Base-by-base conservation (phyloP, 1,140 invertebrate species). In the Sweltsa coloradensis region DNA sequence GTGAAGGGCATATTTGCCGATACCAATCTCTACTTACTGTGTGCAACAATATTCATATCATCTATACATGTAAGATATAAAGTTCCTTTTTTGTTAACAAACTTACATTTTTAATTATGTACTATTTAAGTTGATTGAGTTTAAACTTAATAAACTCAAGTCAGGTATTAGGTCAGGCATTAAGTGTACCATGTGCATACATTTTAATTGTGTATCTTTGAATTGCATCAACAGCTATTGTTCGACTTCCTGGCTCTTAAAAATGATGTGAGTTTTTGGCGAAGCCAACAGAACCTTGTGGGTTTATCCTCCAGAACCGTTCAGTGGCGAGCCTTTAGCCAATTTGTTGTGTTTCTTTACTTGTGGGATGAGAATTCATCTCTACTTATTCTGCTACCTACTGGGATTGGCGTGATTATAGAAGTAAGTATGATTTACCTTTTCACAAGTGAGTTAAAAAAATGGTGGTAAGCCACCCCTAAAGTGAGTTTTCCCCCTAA, bases 241-340 rank as follows among this genome's bases (percentile, higher is more conserved):
- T 93, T 99, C 62, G 95, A 99, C 62, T 91, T 97, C 58, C 67
- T 99, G 37, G 91, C 95, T 2, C 97, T 99, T 58, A 98, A 97
- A 74, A 97, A 96, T 67, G 95, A 99, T 57, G 87, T 99, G 3
- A 79, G 75, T 52, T 99, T 97, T 63, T 99, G 96, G 95, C 76
- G 79, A 47, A 74, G 77, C 11, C 79, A 86, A 55, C 78, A 77
- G 26, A 84, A 81, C 1, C 83, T 96, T 64, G 88, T 82, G 24
- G 96, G 95, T 1, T 61, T 98, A 2, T 97, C 94, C 5, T 75
- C 79, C 7, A 74, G 87, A 47, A 90, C 89, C 3, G 81, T 97
- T 4, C 54, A 95, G 6, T 98, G 95, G 94, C 72, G 92, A 41
- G 85, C 85, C 23, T 88, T 97, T 57, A 95, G 90, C 46, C 91